These are phyloP conservation scores for Augochlorella aurata DNA, from an alignment of 2,888 invertebrate species.

Conservation along the genomic window DNA sequence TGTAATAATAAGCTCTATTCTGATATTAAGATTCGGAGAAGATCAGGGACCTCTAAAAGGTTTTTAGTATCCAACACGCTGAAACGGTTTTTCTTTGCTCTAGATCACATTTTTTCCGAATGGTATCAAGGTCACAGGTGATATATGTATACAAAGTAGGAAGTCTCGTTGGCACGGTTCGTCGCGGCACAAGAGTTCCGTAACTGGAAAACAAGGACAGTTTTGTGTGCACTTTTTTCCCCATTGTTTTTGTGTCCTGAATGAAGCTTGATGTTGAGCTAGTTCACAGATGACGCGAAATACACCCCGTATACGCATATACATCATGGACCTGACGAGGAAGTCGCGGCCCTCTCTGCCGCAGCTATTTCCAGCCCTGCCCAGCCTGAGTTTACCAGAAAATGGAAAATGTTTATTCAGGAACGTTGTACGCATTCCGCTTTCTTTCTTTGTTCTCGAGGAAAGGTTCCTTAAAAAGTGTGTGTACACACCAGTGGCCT, in stretches of 20 bases:
- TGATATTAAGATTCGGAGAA: too few relatives aligned
- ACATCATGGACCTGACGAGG: conserved; percentile 35
- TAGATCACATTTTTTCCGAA: neutral
- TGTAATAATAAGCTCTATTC: neutral
- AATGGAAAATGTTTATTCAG: conserved; percentile 54
- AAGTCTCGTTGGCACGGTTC: conserved; percentile 4
- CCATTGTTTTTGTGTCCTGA: neutral
- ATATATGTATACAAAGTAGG: neutral
- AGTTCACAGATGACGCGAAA: neutral
- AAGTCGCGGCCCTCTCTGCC: conserved; percentile 49
- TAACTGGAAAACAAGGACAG: neutral
- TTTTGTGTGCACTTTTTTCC: neutral
- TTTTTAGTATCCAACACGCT: neutral
- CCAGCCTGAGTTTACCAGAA: conserved; percentile 49
- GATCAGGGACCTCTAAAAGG: neutral
- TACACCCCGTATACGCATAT: neutral
- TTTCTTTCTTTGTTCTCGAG: neutral
- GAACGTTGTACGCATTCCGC: conserved; percentile 17
- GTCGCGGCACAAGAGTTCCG: neutral
- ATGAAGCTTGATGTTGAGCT: neutral
- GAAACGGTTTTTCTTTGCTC: neutral
- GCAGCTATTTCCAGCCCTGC: conserved; percentile 57
- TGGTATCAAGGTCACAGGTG: conserved; percentile 7
- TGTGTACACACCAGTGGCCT: neutral
- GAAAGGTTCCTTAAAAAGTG: neutral